Evolutionary conservation across 2,888 invertebrate species (phyloP).

Genomic region (Agrochola litura): DNA sequence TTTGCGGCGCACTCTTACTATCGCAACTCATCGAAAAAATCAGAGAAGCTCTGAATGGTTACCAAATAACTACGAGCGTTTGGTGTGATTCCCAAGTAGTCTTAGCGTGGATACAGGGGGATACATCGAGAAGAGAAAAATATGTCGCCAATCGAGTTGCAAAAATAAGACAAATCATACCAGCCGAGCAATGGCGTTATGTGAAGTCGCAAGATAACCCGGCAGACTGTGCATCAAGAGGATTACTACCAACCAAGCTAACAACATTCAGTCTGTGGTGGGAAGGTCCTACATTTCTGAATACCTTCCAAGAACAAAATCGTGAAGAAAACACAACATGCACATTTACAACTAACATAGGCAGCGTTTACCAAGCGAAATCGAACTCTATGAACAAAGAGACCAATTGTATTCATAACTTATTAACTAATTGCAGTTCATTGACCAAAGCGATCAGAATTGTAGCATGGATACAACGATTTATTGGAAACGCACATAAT

Average conservation of each 20-base stretch:
- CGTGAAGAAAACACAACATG: not conserved
- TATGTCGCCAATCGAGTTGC: not conserved
- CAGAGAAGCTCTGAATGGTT: not conserved
- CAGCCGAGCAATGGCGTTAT: not conserved
- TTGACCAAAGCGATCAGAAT: constrained; percentile 15
- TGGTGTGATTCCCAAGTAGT: constrained; percentile 27
- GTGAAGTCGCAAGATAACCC: not conserved
- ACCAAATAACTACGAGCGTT: not conserved
- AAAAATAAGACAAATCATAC: not conserved
- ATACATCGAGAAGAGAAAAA: not conserved
- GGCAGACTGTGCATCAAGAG: too few relatives aligned
- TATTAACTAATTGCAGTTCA: constrained; percentile 29
- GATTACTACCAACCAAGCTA: too few relatives aligned
- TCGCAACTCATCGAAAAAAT: constrained; percentile 1
- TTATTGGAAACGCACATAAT: constrained; percentile 19
- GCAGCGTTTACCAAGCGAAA: constrained; percentile 1
- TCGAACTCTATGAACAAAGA: constrained; percentile 1
- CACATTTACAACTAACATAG: constrained; percentile 1
- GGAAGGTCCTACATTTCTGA: not conserved
- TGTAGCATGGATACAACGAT: constrained; percentile 23
- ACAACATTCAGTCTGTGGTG: not conserved
- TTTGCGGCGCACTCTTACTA: not conserved
- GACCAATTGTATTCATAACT: constrained; percentile 9
- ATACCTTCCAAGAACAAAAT: too few relatives aligned
- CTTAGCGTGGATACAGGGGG: constrained; percentile 29